A percentile compares a stretch with the other conserved stretches of the same genome.
Evolutionary conservation across 2,797 vertebrate species (phyloP).

Genomic region (Emys orbicularis): DNA sequence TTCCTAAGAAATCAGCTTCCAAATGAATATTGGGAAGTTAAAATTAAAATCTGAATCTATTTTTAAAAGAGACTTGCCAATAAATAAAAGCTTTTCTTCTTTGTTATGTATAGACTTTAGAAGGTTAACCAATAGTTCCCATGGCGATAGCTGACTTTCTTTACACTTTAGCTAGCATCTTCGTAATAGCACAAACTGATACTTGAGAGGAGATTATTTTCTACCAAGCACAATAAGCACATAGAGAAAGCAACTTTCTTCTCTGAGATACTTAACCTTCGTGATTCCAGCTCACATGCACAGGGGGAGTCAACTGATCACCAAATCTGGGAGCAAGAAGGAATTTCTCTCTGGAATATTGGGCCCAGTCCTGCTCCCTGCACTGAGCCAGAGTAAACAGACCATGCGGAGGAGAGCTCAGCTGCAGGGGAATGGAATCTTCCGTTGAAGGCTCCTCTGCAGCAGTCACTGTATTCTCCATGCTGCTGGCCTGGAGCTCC

Average conservation of each 20-base stretch:
- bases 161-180: background rate
- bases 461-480: background rate
- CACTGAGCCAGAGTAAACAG: background rate
- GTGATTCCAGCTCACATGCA: background rate
- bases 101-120: background rate
- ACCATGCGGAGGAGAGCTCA: background rate
- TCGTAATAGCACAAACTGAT: too few relatives aligned
- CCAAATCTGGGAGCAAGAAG: background rate
- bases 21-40: background rate
- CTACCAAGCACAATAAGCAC: background rate
- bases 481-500: background rate
- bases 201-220: background rate
- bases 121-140: background rate
- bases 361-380: background rate
- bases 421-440: background rate
- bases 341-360: background rate
- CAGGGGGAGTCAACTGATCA: background rate
- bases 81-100: background rate
- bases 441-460: background rate
- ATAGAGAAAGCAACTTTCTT: background rate
- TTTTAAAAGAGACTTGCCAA: background rate
- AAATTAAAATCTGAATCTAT: background rate
- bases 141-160: accelerated
- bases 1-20: background rate
- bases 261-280: background rate